Evolutionary conservation across 2,113 vertebrate species (phyloP), one percentile per base, ranked within the genome.

Genomic region (Mirza zaza): DNA sequence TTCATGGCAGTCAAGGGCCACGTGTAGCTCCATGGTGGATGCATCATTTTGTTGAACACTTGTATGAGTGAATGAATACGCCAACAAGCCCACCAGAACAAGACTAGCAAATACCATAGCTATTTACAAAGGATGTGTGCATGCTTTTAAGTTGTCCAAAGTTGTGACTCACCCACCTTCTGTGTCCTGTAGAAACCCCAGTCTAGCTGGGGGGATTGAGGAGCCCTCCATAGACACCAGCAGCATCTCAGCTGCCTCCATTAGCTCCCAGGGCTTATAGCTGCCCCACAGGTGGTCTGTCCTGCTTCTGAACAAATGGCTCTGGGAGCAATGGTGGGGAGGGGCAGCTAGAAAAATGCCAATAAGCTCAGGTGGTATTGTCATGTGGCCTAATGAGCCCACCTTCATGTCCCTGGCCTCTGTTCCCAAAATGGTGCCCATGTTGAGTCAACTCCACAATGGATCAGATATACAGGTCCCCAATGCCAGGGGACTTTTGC

Each of bases 31-130:
- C 6, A 14, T 1, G 27, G 0, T 10, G 59, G 34, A 18, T 25
- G 18, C 13, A 1, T 20, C 3, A 2, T 10, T 4, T 34, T 0
- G 48, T 11, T 11, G 29, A n/a, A 23, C 18, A 34, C 32, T 67
- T 2, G 6, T 0, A 2, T 15, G 59, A n/a, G 25, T 29, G 23
- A 25, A 25, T 39, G 52, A 76, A 61, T 20, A 23, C 23, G 61
- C 29, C 34, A 8, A 20, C 42, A 36, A 39, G 75, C 52, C 75
- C 42, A 6, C 6, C 4, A 39, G 59, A 73, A 83, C 27, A n/a
- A 55, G 70, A 39, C 42, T 9, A 4, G 32, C 32, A 50, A 45
- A 77, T 55, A 29, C 17, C 42, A 27, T 4, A 57, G 45, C 55
- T 71, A 21, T 52, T 86, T 39, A 55, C 5, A 15, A 48, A 50